Evolutionary conservation across 2,113 vertebrate genomes (phyloP), one percentile per base, ranked within the genome.

Genomic region (Thinocorus orbignyianus): DNA sequence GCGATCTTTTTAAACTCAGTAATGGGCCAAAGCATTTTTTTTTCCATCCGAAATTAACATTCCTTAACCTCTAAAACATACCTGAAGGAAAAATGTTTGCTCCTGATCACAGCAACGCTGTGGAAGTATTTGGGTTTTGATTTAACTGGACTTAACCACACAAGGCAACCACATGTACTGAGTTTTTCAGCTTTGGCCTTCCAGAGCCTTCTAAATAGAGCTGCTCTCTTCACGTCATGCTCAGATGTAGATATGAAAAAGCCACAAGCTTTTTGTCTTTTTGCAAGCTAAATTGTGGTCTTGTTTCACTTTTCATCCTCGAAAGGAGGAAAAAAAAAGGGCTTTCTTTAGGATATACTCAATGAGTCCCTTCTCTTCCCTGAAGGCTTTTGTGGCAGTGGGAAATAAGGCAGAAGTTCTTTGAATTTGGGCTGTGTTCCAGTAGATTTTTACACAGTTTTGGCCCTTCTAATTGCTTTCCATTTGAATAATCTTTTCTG

Each of bases 371-470:
- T 97, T 98, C 76, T 84, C 66, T 71, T 54, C 46, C 33, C 28
- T 4, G 3, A 86, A 80, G 35, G 18, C n/a, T 94, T 94, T 87
- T 95, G 68, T 91, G 61, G 42, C 49, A 90, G 87, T 81, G 57
- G 71, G 58, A 96, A 96, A 65, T 64, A 91, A 68, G 66, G 83
- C 83, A 93, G 70, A 95, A 95, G 68, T 60, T 80, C 87, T 96
- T 82, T 81, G 54, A 92, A 65, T 92, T 58, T 60, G 62, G 88
- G 90, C 92, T 95, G 23, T 44, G 17, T 95, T 95, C 88, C 92
- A 96, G 2, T 23, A 55, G 54, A 86, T 91, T 90, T 96, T 93
- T 88, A 69, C 33, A 69, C 12, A 65, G 61, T 92, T 93, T 90
- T 85, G 60, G 65, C 23, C 28, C 42, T 86, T 90, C n/a, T 66